Percentiles rank a stretch among this genome's conserved stretches.
Conservation (phyloP, 2,888 invertebrate genomes). For the Heteropelma amictum region DNA sequence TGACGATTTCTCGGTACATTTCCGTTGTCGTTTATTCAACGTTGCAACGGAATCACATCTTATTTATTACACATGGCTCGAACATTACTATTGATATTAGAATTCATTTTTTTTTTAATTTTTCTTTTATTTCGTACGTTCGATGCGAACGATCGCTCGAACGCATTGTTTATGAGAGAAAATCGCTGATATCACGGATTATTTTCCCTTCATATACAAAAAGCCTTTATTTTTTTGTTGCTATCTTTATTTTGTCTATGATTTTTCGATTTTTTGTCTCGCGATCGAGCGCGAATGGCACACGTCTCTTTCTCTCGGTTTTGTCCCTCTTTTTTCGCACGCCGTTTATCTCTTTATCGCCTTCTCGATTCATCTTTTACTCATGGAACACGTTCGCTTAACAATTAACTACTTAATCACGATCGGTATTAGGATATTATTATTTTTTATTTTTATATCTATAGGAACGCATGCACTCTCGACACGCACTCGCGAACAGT, state of each 20-base stretch:
- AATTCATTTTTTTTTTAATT: not conserved
- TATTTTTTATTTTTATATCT: conserved; percentile 58
- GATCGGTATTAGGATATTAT: conserved; percentile 66
- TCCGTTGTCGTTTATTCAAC: not conserved
- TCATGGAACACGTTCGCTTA: conserved; percentile 59
- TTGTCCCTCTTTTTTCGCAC: conserved; percentile 59
- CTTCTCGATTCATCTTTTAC: conserved; percentile 42
- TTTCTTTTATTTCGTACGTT: conserved; percentile 36
- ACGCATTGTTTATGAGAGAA: conserved; percentile 28
- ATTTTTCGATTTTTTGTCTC: conserved; percentile 11
- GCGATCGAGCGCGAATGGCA: conserved; percentile 51
- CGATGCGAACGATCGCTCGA: conserved; percentile 34
- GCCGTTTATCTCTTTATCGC: too few relatives aligned
- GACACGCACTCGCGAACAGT: conserved; percentile 75
- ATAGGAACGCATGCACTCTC: conserved; percentile 72
- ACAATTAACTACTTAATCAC: conserved; percentile 67
- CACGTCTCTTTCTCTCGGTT: conserved; percentile 36
- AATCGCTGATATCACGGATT: conserved; percentile 44
- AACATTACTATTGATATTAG: conserved; percentile 26
- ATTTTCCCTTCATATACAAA: conserved; percentile 49
- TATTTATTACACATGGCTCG: conserved; percentile 23
- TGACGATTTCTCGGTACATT: too few relatives aligned
- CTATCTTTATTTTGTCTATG: conserved; percentile 12
- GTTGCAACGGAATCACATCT: not conserved
- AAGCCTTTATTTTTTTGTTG: conserved; percentile 21